Base-by-base conservation (phyloP, 1,140 invertebrate genomes). In the Vanessa atalanta region DNA sequence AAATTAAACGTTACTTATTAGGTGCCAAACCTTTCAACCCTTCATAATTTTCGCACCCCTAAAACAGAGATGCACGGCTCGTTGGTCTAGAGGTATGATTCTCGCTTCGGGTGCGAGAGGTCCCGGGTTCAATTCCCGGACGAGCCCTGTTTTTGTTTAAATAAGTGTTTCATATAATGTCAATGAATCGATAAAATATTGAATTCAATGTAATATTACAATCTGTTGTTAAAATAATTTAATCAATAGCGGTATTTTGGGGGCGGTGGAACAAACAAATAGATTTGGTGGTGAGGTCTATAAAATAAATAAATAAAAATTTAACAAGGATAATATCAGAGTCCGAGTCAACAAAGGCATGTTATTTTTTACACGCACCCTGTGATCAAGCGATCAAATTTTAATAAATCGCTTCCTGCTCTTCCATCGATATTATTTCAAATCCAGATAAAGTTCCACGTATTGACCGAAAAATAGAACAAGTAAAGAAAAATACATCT, bases 81-180 rank as follows among this genome's bases (percentile, higher is more conserved):
- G 95, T 95, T 96, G 95, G 95, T 96, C 95, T 96, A 96, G 95
- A 94, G 95, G 95, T 95, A 95, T 95, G 95, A 96, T 96, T 95
- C 95, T 95, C 95, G 95, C 95, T 96, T 96, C 94, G 95, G 95
- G 95, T 96, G 95, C 95, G 95, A 95, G 95, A 96, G 95, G 95
- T 96, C 95, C 95, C 95, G 95, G 95, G 95, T 96, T 96, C 95
- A 95, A 96, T 57, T 69, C 66, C 66, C 66, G 66, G 66, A 69
- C 66, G 66, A 69, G 66, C 66, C 66, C 66, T 69, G 11, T 55
- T 55, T 61, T 16, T 61, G 31, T 61, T 50, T 15, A 48, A 48
- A 48, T 48, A 13, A 13, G 4, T 14, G n/a, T 55, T 16, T 55
- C 16, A 55, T 11, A 23, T 8, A 16, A 8, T 20, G n/a, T 55